A percentile compares a stretch with the other conserved stretches of the same genome.
phyloP scores from a whole-genome alignment of 2,797 vertebrate genomes.

The Rhyacichthys aspro region DNA sequence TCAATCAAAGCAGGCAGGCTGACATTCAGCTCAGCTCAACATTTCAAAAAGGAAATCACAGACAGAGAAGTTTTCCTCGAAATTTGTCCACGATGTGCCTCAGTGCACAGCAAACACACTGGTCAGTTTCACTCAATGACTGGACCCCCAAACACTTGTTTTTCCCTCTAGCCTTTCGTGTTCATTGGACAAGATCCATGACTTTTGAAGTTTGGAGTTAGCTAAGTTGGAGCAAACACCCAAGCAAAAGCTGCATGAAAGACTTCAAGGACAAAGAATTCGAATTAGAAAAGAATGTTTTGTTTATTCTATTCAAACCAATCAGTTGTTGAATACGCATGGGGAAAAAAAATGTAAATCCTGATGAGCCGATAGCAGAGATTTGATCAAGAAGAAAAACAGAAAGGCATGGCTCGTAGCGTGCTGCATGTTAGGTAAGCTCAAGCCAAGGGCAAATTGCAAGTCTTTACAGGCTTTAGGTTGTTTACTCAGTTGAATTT shows the following conservation, averaged over 20 bases:
- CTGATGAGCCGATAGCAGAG: too few species aligned
- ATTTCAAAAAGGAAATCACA: slow-evolving; percentile 69
- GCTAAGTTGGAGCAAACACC: background rate
- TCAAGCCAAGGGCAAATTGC: background rate
- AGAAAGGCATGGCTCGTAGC: too few species aligned
- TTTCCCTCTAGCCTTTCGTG: background rate
- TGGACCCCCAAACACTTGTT: background rate
- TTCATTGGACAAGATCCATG: background rate
- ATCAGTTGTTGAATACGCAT: too few species aligned
- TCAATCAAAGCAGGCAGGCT: slow-evolving; percentile 74
- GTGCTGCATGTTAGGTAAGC: too few species aligned
- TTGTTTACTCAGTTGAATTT: background rate
- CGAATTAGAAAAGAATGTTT: too few species aligned
- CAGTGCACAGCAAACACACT: slow-evolving; percentile 29
- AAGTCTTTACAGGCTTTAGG: background rate
- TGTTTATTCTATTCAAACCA: too few species aligned
- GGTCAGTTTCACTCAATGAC: slow-evolving; percentile 17
- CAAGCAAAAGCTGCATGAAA: too few species aligned
- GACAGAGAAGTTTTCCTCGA: slow-evolving; percentile 30
- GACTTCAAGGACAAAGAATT: too few species aligned
- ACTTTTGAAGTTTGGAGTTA: background rate
- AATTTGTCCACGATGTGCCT: slow-evolving; percentile 32
- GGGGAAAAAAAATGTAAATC: too few species aligned
- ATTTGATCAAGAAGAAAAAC: too few species aligned
- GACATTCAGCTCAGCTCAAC: slow-evolving; percentile 69